Evolutionary conservation across 2,113 vertebrate species (phyloP).

Genomic region (Cichladusa arquata): DNA sequence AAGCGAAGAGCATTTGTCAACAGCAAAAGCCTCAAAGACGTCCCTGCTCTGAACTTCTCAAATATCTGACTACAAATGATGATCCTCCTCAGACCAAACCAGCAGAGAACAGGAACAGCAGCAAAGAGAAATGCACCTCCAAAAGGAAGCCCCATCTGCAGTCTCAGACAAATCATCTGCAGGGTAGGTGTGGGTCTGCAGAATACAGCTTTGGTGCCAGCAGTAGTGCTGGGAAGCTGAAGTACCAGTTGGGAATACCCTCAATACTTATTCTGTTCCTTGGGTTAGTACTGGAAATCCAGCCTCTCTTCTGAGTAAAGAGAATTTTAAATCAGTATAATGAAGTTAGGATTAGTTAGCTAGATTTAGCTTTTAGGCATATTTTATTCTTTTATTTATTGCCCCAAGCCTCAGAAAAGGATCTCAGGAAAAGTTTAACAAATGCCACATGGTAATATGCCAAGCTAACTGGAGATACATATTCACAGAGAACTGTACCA

Average conservation of each 20-base stretch:
- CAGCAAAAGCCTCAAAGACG: conserved; percentile 93
- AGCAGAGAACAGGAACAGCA: conserved; percentile 87
- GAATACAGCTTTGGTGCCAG: conserved; percentile 59
- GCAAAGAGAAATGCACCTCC: conserved; percentile 88
- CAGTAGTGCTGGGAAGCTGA: conserved; percentile 61
- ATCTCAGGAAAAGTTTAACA: not conserved
- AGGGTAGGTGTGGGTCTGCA: conserved; percentile 82
- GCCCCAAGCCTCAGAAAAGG: not conserved
- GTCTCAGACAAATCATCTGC: conserved; percentile 87
- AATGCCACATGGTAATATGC: not conserved
- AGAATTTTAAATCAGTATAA: not conserved
- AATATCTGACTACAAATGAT: conserved; percentile 96
- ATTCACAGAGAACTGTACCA: not conserved
- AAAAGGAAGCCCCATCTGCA: conserved; percentile 84
- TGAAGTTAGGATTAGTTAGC: conserved; percentile 3
- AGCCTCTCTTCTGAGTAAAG: not conserved
- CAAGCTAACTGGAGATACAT: not conserved
- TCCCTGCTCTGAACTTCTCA: conserved; percentile 97
- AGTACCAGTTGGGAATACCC: not conserved
- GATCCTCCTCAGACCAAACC: conserved; percentile 92
- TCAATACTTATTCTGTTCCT: not conserved
- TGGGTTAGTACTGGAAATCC: not conserved
- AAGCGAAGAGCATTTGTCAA: conserved; percentile 89
- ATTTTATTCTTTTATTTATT: not conserved
- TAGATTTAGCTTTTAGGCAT: not conserved